Conservation (phyloP, 1,140 invertebrate genomes). For the Drosophila orosa region DNA sequence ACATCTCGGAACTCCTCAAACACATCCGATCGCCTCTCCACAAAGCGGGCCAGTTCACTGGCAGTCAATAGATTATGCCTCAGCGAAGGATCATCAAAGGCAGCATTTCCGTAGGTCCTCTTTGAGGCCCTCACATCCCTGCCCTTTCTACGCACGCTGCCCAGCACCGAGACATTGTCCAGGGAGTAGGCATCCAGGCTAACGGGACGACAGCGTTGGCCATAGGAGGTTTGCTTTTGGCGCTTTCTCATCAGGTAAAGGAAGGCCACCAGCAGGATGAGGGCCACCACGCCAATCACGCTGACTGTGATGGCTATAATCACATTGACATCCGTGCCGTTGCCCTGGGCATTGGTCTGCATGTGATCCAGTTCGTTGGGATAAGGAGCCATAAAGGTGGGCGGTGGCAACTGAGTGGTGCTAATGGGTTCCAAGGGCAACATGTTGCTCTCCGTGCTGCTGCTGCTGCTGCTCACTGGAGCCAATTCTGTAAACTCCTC, state of each 20-base stretch:
- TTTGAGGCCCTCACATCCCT: conserved; percentile 90
- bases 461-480: conserved; percentile 20
- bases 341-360: conserved; percentile 52
- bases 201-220: conserved; percentile 93
- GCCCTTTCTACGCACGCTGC: conserved; percentile 89
- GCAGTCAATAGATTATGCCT: conserved; percentile 72
- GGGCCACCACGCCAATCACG: conserved; percentile 85
- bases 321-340: conserved; percentile 83
- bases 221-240: conserved; percentile 89
- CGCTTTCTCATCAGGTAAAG: conserved; percentile 90
- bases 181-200: conserved; percentile 94
- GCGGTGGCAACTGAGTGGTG: conserved; percentile 15
- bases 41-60: conserved; percentile 89
- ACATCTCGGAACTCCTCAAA: conserved; percentile 92
- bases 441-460: conserved; percentile 21
- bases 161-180: conserved; percentile 94
- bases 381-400: conserved; percentile 19
- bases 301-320: conserved; percentile 86
- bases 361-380: conserved; percentile 58
- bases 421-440: conserved; percentile 28
- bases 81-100: conserved; percentile 92
- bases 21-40: conserved; percentile 89
- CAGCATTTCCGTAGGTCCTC: conserved; percentile 94
- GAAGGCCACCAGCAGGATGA: conserved; percentile 88
- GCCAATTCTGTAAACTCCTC: conserved; percentile 6